phyloP scores from a whole-genome alignment of 2,113 vertebrate species.

The Glaucomys volans region DNA sequence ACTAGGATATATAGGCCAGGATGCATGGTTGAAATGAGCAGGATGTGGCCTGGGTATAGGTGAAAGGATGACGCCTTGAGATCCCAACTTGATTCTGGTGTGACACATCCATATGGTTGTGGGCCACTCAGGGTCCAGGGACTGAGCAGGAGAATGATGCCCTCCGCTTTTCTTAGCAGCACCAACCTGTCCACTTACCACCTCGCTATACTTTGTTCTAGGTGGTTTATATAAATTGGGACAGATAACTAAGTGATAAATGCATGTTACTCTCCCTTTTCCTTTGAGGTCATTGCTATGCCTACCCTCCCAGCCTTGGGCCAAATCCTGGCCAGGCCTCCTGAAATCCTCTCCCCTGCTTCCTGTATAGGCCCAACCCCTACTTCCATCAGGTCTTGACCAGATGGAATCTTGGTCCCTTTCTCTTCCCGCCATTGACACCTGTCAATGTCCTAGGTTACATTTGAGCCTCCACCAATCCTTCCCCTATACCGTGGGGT shows the following conservation, averaged over 20 bases:
- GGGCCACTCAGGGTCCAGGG: accelerated
- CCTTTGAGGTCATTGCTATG: neutral
- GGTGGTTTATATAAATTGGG: neutral
- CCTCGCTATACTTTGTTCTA: neutral
- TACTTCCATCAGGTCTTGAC: too few species aligned
- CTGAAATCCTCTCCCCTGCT: neutral
- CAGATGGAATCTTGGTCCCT: neutral
- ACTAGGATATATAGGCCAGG: neutral
- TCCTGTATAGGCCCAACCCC: neutral
- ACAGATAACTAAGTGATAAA: neutral
- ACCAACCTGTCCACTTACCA: neutral
- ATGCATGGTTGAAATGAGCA: neutral
- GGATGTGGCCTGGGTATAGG: neutral
- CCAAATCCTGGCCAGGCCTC: too few species aligned
- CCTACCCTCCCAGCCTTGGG: neutral
- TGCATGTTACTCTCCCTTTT: neutral
- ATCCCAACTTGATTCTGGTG: neutral
- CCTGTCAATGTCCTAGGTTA: too few species aligned
- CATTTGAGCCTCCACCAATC: neutral
- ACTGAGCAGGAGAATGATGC: neutral
- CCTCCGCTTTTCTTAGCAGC: neutral
- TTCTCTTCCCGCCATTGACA: neutral
- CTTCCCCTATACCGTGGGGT: neutral
- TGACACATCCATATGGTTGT: neutral
- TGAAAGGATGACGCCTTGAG: accelerated